A percentile compares a stretch with the other conserved stretches of the same genome.
phyloP scores from a whole-genome alignment of 1,140 invertebrate species.

The Ceratosolen solmsi region DNA sequence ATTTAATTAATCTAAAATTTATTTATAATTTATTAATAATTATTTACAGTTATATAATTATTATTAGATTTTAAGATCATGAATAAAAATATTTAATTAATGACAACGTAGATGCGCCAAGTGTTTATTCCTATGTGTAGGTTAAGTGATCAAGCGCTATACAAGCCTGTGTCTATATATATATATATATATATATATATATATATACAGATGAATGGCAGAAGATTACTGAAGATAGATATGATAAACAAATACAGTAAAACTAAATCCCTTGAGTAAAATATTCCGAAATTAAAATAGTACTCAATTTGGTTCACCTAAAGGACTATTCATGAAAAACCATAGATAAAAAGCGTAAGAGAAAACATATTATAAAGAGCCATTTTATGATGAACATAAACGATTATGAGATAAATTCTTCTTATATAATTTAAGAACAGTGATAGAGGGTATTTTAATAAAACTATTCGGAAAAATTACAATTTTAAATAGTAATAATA shows the following conservation, averaged over 20 bases:
- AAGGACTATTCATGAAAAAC: not conserved
- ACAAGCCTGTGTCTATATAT: not conserved
- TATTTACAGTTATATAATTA: no score
- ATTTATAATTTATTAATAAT: no score
- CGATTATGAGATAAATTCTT: not conserved
- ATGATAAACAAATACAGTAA: not conserved
- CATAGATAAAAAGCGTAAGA: not conserved
- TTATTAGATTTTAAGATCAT: no score
- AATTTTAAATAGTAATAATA: not conserved
- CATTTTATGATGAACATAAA: not conserved
- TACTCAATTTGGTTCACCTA: not conserved
- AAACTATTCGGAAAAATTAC: not conserved
- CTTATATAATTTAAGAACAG: not conserved
- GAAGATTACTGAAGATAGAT: not conserved
- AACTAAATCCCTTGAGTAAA: constrained; percentile 5
- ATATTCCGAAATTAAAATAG: constrained; percentile 7
- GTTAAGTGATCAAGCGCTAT: no score
- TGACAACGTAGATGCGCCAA: no score
- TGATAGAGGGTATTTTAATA: not conserved
- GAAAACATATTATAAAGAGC: not conserved
- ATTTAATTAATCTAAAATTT: no score
- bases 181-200: no score
- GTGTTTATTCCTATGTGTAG: no score
- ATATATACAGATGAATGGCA: not conserved
- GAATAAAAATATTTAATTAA: no score